These are phyloP conservation scores for Amphimallon solstitiale DNA, from an alignment of 2,888 invertebrate species.

Conservation along the genomic window DNA sequence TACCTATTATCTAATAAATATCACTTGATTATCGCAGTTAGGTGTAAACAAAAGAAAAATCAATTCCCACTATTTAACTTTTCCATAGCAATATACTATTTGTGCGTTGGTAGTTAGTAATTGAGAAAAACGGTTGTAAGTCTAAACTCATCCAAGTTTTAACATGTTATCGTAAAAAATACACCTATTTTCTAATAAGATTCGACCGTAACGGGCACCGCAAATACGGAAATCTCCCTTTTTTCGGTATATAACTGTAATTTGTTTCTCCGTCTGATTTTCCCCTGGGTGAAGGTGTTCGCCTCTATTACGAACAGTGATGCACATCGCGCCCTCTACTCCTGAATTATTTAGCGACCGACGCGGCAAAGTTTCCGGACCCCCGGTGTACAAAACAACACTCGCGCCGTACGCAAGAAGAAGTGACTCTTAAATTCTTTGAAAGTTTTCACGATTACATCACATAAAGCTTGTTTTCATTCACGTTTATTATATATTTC, in stretches of 20 bases:
- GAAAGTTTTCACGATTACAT: too few relatives aligned
- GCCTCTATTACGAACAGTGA: slow-evolving; percentile 55
- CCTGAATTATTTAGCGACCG: slow-evolving; percentile 60
- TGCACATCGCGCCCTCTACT: slow-evolving; percentile 57
- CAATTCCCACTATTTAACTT: too few relatives aligned
- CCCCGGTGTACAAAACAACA: too few relatives aligned
- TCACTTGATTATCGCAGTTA: too few relatives aligned
- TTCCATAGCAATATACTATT: too few relatives aligned
- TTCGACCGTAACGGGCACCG: neutral
- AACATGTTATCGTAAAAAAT: slow-evolving; percentile 1
- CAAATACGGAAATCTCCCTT: slow-evolving; percentile 5
- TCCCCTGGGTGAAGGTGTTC: slow-evolving; percentile 52
- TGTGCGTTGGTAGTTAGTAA: neutral
- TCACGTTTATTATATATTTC: too few relatives aligned
- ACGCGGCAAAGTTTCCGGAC: slow-evolving; percentile 34
- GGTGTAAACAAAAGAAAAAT: too few relatives aligned
- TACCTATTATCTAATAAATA: too few relatives aligned
- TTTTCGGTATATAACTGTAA: slow-evolving; percentile 41
- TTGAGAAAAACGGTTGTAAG: slow-evolving; percentile 6
- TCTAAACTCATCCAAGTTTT: slow-evolving; percentile 11
- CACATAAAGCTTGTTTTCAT: too few relatives aligned
- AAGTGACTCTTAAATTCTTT: too few relatives aligned
- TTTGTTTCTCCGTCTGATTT: slow-evolving; percentile 55
- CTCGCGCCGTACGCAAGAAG: too few relatives aligned
- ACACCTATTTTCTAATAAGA: slow-evolving; percentile 13